Conservation (phyloP, 1,140 invertebrate species). For the Drosophila hydei region DNA sequence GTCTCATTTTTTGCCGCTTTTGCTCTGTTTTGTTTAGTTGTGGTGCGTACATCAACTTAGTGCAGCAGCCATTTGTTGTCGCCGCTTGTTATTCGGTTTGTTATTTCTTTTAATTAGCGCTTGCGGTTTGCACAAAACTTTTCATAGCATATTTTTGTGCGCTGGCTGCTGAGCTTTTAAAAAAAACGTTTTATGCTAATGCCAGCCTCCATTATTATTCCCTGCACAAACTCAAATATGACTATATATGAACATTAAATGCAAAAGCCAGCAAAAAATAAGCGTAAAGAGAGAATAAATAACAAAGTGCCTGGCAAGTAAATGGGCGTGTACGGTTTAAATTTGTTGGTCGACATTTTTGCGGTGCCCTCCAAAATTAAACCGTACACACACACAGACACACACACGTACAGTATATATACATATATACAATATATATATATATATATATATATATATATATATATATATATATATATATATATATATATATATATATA, state of each 20-base stretch:
- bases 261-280: conserved; percentile 22
- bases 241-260: conserved; percentile 58
- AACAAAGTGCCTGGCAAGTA: conserved; percentile 53
- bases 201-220: conserved; percentile 28
- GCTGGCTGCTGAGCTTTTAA: conserved; percentile 36
- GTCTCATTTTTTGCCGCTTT: conserved; percentile 17
- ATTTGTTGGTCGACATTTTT: conserved; percentile 66
- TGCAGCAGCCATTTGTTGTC: conserved; percentile 16
- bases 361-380: conserved; percentile 51
- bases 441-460: not conserved
- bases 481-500: not conserved
- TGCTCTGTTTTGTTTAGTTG: too few relatives aligned
- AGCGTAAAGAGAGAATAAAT: conserved; percentile 35
- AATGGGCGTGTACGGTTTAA: conserved; percentile 63
- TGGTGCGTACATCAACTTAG: conserved; percentile 9
- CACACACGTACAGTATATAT: too few relatives aligned
- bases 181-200: conserved; percentile 66
- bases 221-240: conserved; percentile 42
- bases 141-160: conserved; percentile 49
- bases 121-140: conserved; percentile 50
- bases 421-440: not conserved
- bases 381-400: too few relatives aligned
- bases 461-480: not conserved
- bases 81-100: conserved; percentile 43
- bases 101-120: conserved; percentile 77